Evolutionary conservation across 2,113 vertebrate species (phyloP).

Genomic region (Embiotoca jacksoni): DNA sequence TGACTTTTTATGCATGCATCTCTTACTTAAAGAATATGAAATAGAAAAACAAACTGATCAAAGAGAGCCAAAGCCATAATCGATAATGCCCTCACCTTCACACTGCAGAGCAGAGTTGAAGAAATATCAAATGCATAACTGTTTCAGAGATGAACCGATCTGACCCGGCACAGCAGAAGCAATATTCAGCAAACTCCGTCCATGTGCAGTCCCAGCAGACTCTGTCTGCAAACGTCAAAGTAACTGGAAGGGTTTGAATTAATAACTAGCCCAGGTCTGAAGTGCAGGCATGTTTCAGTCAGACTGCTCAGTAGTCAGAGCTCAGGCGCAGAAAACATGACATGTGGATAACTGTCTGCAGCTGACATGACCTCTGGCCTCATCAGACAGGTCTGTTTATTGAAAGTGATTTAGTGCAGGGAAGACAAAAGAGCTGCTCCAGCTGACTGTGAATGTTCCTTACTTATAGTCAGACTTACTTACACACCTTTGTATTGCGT

Average conservation of each 20-base stretch:
- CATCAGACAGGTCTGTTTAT: conserved; percentile 59
- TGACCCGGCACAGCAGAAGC: conserved; percentile 40
- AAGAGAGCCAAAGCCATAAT: conserved; percentile 13
- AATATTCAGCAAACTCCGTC: conserved; percentile 48
- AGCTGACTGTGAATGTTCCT: conserved; percentile 18
- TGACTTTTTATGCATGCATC: conserved; percentile 32
- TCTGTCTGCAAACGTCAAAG: conserved; percentile 45
- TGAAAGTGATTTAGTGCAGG: conserved; percentile 48
- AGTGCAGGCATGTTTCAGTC: conserved; percentile 52
- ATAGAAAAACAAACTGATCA: conserved; percentile 52
- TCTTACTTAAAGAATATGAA: conserved; percentile 48
- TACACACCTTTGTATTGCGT: conserved; percentile 41
- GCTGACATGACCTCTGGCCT: conserved; percentile 61
- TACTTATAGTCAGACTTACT: conserved; percentile 44
- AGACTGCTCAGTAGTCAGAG: conserved; percentile 43
- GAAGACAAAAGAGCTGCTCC: conserved; percentile 56
- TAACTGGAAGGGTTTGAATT: conserved; percentile 59
- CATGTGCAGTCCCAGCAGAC: conserved; percentile 35
- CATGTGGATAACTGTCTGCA: conserved; percentile 51
- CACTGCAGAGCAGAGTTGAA: conserved; percentile 1
- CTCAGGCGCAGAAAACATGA: conserved; percentile 49
- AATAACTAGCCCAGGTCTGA: conserved; percentile 59
- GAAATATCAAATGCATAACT: conserved; percentile 16
- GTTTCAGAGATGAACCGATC: conserved; percentile 22
- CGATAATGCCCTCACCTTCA: conserved; percentile 40